Evolutionary conservation across 1,140 invertebrate genomes (phyloP), one percentile per base, ranked within the genome.

Genomic region (Papilio glaucus): DNA sequence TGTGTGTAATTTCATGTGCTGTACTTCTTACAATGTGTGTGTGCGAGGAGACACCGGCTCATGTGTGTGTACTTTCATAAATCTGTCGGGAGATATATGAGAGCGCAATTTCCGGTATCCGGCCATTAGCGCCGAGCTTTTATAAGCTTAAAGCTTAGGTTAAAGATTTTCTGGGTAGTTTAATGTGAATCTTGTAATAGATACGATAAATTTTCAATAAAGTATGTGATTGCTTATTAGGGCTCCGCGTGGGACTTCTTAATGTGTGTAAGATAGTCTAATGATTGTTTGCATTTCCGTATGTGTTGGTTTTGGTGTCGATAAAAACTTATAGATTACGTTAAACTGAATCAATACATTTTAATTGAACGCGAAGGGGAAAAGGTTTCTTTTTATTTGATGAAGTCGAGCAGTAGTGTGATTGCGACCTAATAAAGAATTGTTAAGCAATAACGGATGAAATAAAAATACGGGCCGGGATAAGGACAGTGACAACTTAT

Each of bases 81-180:
- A 96, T 96, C 96, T 96, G 95, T 95, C 94, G 93, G 94, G 94
- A 96, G 96, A 96, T 96, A 96, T 96, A 96, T 96, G 96, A 96
- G 95, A 95, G 95, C 95, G 96, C 95, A 96, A 96, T 96, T 96
- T 96, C 96, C 96, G 95, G 96, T 96, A 96, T 96, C 95, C 95
- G 95, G 95, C 96, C 96, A 96, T 96, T 96, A 96, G 96, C 95
- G 95, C 93, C 91, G 92, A 93, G 93, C 93, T 94, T 94, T 94
- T 94, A 94, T 94, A 94, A 94, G 93, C 92, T 94, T 94, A 94
- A 92, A 94, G 91, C 93, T 93, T 92, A 92, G 92, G 93, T 94
- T 94, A 94, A 94, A 94, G 93, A 94, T 94, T 94, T 94, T 94
- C 94, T 93, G 91, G 91, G 91, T 93, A 93, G 89, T 93, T 93